These are phyloP conservation scores for Chrysochloris asiatica DNA, from an alignment of 2,113 vertebrate species.

Conservation along the genomic window DNA sequence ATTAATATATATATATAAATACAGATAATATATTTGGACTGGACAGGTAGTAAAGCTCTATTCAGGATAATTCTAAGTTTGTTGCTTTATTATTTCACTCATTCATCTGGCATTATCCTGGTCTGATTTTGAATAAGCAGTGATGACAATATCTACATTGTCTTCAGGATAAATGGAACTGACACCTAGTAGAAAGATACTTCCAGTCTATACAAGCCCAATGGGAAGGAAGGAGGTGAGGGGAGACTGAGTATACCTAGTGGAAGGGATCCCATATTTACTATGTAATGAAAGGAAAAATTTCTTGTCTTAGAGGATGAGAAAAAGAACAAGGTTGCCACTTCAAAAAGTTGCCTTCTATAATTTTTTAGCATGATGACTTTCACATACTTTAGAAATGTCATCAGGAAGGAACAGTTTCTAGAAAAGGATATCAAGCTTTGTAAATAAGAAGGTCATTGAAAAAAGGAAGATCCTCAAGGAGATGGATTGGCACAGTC, in stretches of 20 bases:
- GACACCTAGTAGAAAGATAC: not conserved
- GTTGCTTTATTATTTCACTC: not conserved
- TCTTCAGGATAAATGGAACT: not conserved
- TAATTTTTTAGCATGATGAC: too few species aligned
- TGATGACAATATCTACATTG: not conserved
- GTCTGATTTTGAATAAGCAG: not conserved
- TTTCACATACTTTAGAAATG: too few species aligned
- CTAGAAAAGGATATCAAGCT: too few species aligned
- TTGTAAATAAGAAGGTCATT: too few species aligned
- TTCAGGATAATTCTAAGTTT: not conserved
- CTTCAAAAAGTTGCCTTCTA: not conserved
- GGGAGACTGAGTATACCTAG: not conserved
- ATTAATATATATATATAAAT: not conserved
- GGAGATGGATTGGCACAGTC: too few species aligned
- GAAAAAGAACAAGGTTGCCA: not conserved
- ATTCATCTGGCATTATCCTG: not conserved
- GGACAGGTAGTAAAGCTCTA: not conserved
- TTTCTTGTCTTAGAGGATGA: not conserved
- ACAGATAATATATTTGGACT: too few species aligned
- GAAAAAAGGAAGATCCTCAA: too few species aligned
- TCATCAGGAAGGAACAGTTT: too few species aligned
- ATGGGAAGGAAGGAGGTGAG: too few species aligned
- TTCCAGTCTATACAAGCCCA: rapidly evolving
- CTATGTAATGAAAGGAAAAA: not conserved
- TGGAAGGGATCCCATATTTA: not conserved